These are phyloP conservation scores for Dyspetes luteomarginatus DNA, from an alignment of 2,888 invertebrate genomes.

Conservation along the genomic window DNA sequence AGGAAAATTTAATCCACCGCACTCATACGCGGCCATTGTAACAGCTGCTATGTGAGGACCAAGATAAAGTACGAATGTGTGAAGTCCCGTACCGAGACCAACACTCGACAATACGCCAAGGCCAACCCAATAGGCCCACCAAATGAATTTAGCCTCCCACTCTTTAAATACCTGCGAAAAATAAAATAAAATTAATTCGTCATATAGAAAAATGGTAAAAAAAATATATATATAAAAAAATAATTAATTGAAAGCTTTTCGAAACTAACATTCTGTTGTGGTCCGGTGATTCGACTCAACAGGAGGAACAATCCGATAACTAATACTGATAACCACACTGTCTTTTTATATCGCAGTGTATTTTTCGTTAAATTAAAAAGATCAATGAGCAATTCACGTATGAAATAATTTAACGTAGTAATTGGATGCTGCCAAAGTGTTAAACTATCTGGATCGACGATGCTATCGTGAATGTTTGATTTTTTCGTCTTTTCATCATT, in stretches of 20 bases:
- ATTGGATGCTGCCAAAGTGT: slow-evolving; percentile 82
- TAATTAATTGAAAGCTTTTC: background rate
- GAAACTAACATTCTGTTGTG: slow-evolving; percentile 79
- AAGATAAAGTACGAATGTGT: slow-evolving; percentile 98
- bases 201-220: background rate
- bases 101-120: slow-evolving; percentile 98
- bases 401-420: slow-evolving; percentile 80
- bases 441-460: slow-evolving; percentile 78
- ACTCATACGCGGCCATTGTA: slow-evolving; percentile 99
- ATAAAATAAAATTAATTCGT: background rate
- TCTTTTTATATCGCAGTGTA: slow-evolving; percentile 77
- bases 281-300: slow-evolving; percentile 78
- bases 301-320: slow-evolving; percentile 77
- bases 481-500: slow-evolving; percentile 55
- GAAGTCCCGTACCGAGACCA: slow-evolving; percentile 98
- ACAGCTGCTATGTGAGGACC: slow-evolving; percentile 99
- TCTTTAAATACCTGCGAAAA: slow-evolving; percentile 75
- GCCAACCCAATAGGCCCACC: slow-evolving; percentile 96
- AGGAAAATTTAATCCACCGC: slow-evolving; percentile 97
- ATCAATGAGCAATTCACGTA: slow-evolving; percentile 80
- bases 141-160: slow-evolving; percentile 84
- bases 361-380: slow-evolving; percentile 78
- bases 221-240: slow-evolving; percentile 6
- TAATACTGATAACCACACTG: slow-evolving; percentile 78
- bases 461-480: slow-evolving; percentile 63